phyloP scores from a whole-genome alignment of 2,797 vertebrate species.

The Myotis daubentonii region DNA sequence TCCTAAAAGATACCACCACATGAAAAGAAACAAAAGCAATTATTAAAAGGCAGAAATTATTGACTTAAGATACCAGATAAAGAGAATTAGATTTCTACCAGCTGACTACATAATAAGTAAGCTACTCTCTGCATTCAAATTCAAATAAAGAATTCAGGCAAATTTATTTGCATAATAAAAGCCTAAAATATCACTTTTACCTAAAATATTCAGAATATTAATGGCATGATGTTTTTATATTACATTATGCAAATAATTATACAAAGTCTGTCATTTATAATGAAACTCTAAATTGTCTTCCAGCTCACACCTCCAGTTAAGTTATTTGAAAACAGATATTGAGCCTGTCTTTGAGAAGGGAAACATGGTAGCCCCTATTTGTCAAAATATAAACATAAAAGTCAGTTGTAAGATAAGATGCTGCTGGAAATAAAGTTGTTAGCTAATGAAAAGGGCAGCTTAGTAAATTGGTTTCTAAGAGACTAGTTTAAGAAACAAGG shows the following conservation, averaged over 20 bases:
- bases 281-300: slow-evolving; percentile 21
- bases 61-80: slow-evolving; percentile 42
- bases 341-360: background rate
- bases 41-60: slow-evolving; percentile 59
- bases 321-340: slow-evolving; percentile 45
- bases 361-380: background rate
- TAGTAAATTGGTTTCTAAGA: background rate
- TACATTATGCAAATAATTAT: slow-evolving; percentile 46
- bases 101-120: slow-evolving; percentile 41
- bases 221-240: slow-evolving; percentile 35
- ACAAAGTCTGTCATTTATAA: background rate
- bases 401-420: background rate
- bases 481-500: background rate
- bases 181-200: slow-evolving; percentile 53
- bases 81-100: slow-evolving; percentile 58
- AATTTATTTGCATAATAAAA: slow-evolving; percentile 68
- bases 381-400: slow-evolving; percentile 21
- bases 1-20: slow-evolving; percentile 15
- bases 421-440: background rate
- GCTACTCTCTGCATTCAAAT: slow-evolving; percentile 8
- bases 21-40: slow-evolving; percentile 44
- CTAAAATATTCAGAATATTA: slow-evolving; percentile 50
- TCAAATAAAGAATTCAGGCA: slow-evolving; percentile 37
- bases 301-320: background rate
- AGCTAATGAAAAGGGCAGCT: background rate